Evolutionary conservation across 2,888 invertebrate species (phyloP).

Genomic region (Tyria jacobaeae): DNA sequence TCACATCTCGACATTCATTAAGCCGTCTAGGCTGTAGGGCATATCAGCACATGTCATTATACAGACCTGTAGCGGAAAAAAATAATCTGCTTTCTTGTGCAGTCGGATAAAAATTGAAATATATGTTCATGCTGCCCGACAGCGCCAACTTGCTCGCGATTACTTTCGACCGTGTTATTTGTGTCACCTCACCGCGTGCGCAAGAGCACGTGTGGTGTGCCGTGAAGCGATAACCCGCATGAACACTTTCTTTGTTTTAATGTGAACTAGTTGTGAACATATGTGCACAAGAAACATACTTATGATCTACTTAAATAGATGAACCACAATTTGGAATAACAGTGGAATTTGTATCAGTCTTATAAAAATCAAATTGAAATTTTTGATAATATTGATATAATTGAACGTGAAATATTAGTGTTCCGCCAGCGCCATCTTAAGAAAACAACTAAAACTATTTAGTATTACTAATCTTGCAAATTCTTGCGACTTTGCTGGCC

Average conservation of each 20-base stretch:
- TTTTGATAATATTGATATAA: neutral
- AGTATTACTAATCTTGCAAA: neutral
- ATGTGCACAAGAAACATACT: neutral
- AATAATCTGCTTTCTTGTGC: no score
- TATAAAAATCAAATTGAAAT: neutral
- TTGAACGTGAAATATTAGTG: neutral
- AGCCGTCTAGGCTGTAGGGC: no score
- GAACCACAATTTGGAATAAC: no score
- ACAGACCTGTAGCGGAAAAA: no score
- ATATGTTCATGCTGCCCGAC: neutral
- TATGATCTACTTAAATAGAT: no score
- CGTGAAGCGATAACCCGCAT: slow-evolving; percentile 51
- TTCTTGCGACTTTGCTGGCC: no score
- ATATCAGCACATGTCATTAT: no score
- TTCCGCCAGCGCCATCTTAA: neutral
- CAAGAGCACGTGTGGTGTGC: slow-evolving; percentile 56
- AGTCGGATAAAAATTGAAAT: no score
- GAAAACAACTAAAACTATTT: neutral
- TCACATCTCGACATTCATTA: no score
- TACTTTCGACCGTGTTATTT: slow-evolving; percentile 39
- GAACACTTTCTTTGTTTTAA: slow-evolving; percentile 66
- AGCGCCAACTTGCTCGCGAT: slow-evolving; percentile 11
- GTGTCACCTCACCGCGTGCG: slow-evolving; percentile 48
- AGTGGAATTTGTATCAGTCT: no score
- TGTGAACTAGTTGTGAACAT: slow-evolving; percentile 47